A percentile compares a stretch with the other conserved stretches of the same genome.
phyloP scores from a whole-genome alignment of 1,140 invertebrate genomes.

The Eriosoma lanigerum region DNA sequence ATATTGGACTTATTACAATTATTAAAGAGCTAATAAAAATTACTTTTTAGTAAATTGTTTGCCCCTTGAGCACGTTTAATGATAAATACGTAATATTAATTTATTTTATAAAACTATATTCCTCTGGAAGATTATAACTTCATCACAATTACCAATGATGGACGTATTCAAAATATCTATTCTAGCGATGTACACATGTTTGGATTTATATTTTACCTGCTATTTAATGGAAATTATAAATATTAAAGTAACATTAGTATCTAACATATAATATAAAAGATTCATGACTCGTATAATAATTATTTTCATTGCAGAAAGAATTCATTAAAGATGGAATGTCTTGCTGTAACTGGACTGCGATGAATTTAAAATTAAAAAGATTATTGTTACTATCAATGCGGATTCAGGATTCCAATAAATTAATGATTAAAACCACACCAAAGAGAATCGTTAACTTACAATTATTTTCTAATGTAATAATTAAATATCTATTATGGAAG shows the following conservation, averaged over 20 bases:
- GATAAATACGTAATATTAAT: too few relatives aligned
- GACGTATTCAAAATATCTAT: too few relatives aligned
- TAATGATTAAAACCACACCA: constrained; percentile 4
- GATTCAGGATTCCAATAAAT: neutral
- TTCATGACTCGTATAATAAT: neutral
- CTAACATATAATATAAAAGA: neutral
- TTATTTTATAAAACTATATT: too few relatives aligned
- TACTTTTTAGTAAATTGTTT: too few relatives aligned
- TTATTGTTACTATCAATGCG: neutral
- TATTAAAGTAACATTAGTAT: neutral
- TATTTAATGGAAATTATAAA: constrained; percentile 11
- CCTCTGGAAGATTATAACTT: too few relatives aligned
- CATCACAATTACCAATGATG: too few relatives aligned
- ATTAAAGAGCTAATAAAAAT: too few relatives aligned
- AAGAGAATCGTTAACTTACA: neutral
- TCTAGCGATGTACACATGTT: too few relatives aligned
- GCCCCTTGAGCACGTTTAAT: too few relatives aligned
- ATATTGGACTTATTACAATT: too few relatives aligned
- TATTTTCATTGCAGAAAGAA: neutral
- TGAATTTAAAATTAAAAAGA: constrained; percentile 7
- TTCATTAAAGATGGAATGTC: neutral
- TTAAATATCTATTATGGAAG: neutral
- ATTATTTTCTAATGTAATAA: neutral
- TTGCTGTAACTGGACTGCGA: neutral
- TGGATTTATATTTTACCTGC: constrained; percentile 1